A percentile compares a stretch with the other conserved stretches of the same genome.
phyloP scores from a whole-genome alignment of 1,140 invertebrate species.

The Drosophila setifemur region DNA sequence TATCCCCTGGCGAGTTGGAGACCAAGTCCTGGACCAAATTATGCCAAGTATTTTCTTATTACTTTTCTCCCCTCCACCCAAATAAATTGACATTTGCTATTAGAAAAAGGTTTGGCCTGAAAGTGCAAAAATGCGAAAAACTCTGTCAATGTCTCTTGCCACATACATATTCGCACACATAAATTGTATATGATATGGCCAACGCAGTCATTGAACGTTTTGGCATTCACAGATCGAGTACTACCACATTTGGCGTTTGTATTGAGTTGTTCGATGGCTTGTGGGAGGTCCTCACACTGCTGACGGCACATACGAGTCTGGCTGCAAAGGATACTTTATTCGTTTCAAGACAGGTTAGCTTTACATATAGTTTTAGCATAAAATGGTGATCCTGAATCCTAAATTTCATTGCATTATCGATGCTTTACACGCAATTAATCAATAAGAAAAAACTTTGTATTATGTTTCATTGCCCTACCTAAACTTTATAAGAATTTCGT shows the following conservation, averaged over 20 bases:
- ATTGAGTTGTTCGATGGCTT: conserved; percentile 33
- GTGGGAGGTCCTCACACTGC: conserved; percentile 17
- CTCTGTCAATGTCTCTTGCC: conserved; percentile 44
- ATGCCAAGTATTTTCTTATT: conserved; percentile 80
- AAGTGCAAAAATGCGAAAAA: conserved; percentile 65
- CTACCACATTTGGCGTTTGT: conserved; percentile 17
- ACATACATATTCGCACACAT: not conserved
- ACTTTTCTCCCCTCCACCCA: conserved; percentile 44
- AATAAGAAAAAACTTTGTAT: too few species aligned
- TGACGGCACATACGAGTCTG: conserved; percentile 6
- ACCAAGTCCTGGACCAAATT: conserved; percentile 52
- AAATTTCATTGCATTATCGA: too few species aligned
- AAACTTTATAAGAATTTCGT: too few species aligned
- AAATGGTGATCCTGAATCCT: too few species aligned
- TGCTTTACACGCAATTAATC: too few species aligned
- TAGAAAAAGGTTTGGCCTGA: conserved; percentile 74
- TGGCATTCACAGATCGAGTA: conserved; percentile 35
- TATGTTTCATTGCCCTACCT: too few species aligned
- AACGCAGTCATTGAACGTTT: conserved; percentile 18
- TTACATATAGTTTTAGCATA: too few species aligned
- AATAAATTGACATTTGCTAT: conserved; percentile 73
- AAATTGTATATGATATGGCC: conserved; percentile 34
- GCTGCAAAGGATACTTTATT: not conserved
- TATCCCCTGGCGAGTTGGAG: conserved; percentile 59
- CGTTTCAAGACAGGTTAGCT: too few species aligned